Conservation (phyloP, 2,113 vertebrate species). For the Euleptes europaea region DNA sequence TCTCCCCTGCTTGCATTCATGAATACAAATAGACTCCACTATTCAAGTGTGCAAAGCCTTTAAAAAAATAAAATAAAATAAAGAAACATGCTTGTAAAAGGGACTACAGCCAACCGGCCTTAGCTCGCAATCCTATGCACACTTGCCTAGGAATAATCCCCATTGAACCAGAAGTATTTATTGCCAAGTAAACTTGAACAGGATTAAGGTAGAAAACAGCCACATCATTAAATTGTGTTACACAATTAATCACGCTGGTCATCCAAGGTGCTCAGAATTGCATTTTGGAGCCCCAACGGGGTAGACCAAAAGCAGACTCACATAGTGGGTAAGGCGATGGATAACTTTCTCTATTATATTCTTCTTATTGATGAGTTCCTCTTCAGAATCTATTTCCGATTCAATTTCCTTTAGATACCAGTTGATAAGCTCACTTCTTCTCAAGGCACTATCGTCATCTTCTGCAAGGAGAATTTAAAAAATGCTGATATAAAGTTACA, state of each 20-base stretch:
- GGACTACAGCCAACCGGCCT: not conserved
- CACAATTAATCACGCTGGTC: not conserved
- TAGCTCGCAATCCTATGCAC: not conserved
- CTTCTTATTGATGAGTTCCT: slow-evolving; percentile 93
- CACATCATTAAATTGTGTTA: not conserved
- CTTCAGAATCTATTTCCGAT: slow-evolving; percentile 95
- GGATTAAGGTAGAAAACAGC: not conserved
- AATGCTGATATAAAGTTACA: not conserved
- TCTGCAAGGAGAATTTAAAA: slow-evolving; percentile 73
- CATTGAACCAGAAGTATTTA: not conserved
- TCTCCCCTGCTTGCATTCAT: not conserved
- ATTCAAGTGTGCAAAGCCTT: not conserved
- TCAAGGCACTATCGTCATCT: slow-evolving; percentile 88
- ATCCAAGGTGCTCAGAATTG: not conserved
- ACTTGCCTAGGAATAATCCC: not conserved
- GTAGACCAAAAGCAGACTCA: slow-evolving; percentile 71
- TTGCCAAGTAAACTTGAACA: not conserved
- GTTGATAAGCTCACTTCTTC: slow-evolving; percentile 91
- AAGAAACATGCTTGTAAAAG: not conserved
- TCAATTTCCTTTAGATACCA: slow-evolving; percentile 99
- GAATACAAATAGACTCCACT: not conserved
- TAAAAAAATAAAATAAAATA: no score
- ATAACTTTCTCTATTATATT: slow-evolving; percentile 94
- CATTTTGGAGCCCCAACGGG: not conserved
- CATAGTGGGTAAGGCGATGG: slow-evolving; percentile 92